phyloP scores from a whole-genome alignment of 2,113 vertebrate genomes.

The Mirounga angustirostris region DNA sequence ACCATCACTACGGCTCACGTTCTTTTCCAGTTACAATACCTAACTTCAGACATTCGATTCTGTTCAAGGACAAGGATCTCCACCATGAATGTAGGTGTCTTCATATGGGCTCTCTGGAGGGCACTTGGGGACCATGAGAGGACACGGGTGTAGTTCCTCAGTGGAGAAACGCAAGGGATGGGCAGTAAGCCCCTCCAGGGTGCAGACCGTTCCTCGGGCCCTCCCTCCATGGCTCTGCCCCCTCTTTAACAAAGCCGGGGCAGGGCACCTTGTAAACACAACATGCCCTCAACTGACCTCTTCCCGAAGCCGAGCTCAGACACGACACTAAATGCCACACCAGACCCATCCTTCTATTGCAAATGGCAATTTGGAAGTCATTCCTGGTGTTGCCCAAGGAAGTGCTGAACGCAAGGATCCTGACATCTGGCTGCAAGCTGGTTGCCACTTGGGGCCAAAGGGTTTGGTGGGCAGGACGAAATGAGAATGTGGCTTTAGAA shows the following conservation, averaged over 20 bases:
- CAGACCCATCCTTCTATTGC: not conserved
- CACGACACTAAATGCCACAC: accelerated
- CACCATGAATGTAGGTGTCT: accelerated
- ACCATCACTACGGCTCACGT: accelerated
- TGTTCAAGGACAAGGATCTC: too few relatives aligned
- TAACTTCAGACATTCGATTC: too few relatives aligned
- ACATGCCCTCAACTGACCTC: not conserved
- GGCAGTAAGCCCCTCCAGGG: not conserved
- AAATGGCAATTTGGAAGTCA: not conserved
- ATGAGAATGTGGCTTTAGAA: not conserved
- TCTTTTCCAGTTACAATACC: not conserved
- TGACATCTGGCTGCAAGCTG: not conserved
- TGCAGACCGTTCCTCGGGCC: not conserved
- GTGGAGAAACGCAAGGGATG: not conserved
- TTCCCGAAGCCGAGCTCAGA: not conserved
- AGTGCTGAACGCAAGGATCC: accelerated
- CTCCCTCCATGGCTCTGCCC: too few relatives aligned
- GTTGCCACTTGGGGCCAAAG: accelerated
- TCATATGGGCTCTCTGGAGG: not conserved
- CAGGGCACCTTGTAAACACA: not conserved
- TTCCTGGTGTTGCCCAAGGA: not conserved
- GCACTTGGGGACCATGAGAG: not conserved
- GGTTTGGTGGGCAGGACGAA: not conserved
- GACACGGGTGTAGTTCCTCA: not conserved
- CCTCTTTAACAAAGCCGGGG: not conserved